Evolutionary conservation across 2,113 vertebrate genomes (phyloP).

Genomic region (Vimba vimba): DNA sequence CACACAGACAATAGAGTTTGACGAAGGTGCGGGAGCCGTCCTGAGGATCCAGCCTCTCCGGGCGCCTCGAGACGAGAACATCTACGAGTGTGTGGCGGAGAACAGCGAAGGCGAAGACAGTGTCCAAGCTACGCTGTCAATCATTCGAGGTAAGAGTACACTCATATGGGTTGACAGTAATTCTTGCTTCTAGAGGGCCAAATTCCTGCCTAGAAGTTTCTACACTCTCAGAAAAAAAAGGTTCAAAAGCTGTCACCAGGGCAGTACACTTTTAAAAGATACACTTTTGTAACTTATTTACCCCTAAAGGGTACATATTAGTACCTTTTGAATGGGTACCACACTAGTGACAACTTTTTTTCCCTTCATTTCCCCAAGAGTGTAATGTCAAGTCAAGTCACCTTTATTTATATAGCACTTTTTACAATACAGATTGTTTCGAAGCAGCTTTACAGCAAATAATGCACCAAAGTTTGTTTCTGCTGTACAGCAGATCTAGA

Average conservation of each 20-base stretch:
- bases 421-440: no score
- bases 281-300: not conserved
- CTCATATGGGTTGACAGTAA: not conserved
- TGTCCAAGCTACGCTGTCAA: constrained; percentile 92
- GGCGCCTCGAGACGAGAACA: constrained; percentile 94
- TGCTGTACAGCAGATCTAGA: no score
- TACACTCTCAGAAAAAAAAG: not conserved
- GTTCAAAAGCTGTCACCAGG: not conserved
- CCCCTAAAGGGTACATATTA: not conserved
- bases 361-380: not conserved
- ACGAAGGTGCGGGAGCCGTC: constrained; percentile 93
- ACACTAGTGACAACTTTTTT: not conserved
- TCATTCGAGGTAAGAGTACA: constrained; percentile 88
- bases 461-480: no score
- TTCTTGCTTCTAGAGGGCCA: not conserved
- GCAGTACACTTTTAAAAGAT: not conserved
- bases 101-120: constrained; percentile 89
- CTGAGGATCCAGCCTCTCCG: constrained; percentile 94
- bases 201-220: not conserved
- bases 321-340: no score
- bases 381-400: no score
- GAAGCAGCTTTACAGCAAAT: no score
- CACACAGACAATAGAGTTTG: constrained; percentile 93
- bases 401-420: no score
- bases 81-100: constrained; percentile 94